These are phyloP conservation scores for Microchrysa polita DNA, from an alignment of 2,888 invertebrate species.

Conservation along the genomic window DNA sequence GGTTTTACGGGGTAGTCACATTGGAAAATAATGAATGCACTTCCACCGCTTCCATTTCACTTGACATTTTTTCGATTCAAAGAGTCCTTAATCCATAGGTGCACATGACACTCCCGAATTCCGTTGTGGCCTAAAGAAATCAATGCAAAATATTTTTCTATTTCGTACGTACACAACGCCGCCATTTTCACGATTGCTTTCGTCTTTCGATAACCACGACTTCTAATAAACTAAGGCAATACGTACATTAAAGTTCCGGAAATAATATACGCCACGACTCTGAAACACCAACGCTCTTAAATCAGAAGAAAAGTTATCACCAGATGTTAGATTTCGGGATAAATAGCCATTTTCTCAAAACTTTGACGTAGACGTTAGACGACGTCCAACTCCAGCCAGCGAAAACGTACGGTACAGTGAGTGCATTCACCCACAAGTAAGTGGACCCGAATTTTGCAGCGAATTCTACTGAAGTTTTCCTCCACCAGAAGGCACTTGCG, in stretches of 20 bases:
- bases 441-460: too few relatives aligned
- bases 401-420: too few relatives aligned
- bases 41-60: neutral
- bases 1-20: neutral
- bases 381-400: too few relatives aligned
- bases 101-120: neutral
- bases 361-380: too few relatives aligned
- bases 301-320: too few relatives aligned
- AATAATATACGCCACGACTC: neutral
- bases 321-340: too few relatives aligned
- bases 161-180: neutral
- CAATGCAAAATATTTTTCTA: neutral
- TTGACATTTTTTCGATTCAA: neutral
- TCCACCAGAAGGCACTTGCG: too few relatives aligned
- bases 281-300: neutral
- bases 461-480: too few relatives aligned
- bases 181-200: neutral
- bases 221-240: slow-evolving; percentile 8
- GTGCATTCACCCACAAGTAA: too few relatives aligned
- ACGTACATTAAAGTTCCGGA: slow-evolving; percentile 21
- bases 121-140: too few relatives aligned
- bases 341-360: too few relatives aligned
- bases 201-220: slow-evolving; percentile 13
- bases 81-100: neutral
- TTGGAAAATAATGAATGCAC: neutral